phyloP scores from a whole-genome alignment of 2,797 vertebrate genomes.

The Rhinella marina region DNA sequence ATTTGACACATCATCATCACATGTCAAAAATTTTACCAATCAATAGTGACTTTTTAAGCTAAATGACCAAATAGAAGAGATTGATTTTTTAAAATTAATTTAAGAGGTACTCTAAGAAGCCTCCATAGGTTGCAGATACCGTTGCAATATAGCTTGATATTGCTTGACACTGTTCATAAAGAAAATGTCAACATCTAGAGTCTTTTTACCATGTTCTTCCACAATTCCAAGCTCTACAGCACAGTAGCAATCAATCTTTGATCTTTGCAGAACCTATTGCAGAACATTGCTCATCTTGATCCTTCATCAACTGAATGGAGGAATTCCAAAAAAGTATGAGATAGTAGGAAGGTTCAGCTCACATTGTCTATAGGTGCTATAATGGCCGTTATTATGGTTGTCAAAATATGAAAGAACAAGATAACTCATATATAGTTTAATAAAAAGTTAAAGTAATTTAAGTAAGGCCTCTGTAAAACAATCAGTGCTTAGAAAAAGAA shows the following conservation, averaged over 20 bases:
- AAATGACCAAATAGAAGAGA: not conserved
- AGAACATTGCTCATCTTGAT: not conserved
- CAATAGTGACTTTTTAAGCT: not conserved
- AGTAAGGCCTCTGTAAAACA: no score
- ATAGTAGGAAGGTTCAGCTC: not conserved
- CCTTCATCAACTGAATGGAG: not conserved
- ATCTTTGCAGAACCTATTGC: not conserved
- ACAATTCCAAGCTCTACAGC: not conserved
- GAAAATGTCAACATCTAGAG: not conserved
- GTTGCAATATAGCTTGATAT: not conserved
- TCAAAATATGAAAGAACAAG: not conserved
- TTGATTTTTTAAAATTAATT: not conserved
- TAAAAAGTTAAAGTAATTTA: not conserved
- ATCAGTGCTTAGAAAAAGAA: no score
- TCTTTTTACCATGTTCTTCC: not conserved
- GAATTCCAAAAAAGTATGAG: not conserved
- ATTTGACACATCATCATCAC: no score
- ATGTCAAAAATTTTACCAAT: not conserved
- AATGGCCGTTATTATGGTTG: not conserved
- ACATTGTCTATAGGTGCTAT: not conserved
- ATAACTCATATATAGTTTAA: not conserved
- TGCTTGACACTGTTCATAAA: not conserved
- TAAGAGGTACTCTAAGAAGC: not conserved
- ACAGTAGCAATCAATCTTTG: not conserved
- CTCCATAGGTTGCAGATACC: not conserved